Evolutionary conservation across 2,113 vertebrate genomes (phyloP).

Genomic region (Pedionomus torquatus): DNA sequence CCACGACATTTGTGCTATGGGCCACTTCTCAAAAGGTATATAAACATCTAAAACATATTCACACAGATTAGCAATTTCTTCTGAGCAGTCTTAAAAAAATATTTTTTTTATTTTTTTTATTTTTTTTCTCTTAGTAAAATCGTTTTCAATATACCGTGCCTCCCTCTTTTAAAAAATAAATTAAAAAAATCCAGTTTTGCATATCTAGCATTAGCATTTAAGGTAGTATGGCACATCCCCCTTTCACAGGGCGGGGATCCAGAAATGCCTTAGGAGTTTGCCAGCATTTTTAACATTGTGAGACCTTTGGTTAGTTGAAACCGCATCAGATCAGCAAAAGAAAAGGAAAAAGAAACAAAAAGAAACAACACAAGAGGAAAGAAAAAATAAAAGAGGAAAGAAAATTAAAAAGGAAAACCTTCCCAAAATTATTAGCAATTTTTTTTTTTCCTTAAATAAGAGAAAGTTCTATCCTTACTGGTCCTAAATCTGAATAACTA

Average conservation of each 20-base stretch:
- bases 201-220: slow-evolving; percentile 99
- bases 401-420: slow-evolving; percentile 74
- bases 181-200: slow-evolving; percentile 94
- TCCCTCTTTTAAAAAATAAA: slow-evolving; percentile 91
- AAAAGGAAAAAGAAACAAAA: slow-evolving; percentile 44
- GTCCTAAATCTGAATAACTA: slow-evolving; percentile 98
- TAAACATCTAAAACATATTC: slow-evolving; percentile 88
- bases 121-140: slow-evolving; percentile 90
- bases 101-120: slow-evolving; percentile 64
- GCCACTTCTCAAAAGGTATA: slow-evolving; percentile 84
- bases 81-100: slow-evolving; percentile 91
- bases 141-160: slow-evolving; percentile 88
- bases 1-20: slow-evolving; percentile 82
- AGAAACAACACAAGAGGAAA: slow-evolving; percentile 24
- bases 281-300: slow-evolving; percentile 82
- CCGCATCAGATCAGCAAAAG: slow-evolving; percentile 90
- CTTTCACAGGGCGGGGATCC: slow-evolving; percentile 86
- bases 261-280: slow-evolving; percentile 85
- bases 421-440: slow-evolving; percentile 83
- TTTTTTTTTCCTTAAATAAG: slow-evolving; percentile 87
- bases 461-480: slow-evolving; percentile 98
- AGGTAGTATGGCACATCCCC: slow-evolving; percentile 99
- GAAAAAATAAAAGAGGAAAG: not conserved
- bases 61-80: slow-evolving; percentile 87
- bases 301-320: slow-evolving; percentile 99